Conservation (phyloP, 2,113 vertebrate genomes). For the Eidolon helvum region DNA sequence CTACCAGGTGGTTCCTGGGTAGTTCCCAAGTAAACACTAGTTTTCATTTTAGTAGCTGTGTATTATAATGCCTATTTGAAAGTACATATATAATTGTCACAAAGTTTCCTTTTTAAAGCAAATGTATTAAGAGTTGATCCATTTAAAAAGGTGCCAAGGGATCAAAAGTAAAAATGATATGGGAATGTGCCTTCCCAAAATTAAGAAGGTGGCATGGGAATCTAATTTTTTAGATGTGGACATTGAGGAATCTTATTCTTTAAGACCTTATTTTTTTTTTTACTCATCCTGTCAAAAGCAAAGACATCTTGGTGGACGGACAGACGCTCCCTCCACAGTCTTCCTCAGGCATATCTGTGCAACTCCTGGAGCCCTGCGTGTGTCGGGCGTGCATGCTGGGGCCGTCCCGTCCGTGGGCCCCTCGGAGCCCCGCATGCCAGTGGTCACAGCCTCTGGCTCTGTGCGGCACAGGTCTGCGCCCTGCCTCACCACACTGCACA, state of each 20-base stretch:
- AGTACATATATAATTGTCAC: neutral
- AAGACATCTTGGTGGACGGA: neutral
- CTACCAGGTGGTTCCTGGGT: neutral
- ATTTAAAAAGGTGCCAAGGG: conserved; percentile 1
- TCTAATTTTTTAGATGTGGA: neutral
- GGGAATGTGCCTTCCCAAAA: neutral
- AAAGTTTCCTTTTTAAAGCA: neutral
- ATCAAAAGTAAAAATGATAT: neutral
- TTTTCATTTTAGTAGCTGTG: neutral
- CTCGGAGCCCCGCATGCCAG: neutral
- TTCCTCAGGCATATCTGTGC: neutral
- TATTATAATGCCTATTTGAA: neutral
- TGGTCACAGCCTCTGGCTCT: neutral
- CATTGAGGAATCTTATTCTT: neutral
- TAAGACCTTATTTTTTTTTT: neutral
- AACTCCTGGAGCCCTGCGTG: neutral
- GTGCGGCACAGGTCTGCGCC: rapidly evolving
- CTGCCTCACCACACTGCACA: neutral
- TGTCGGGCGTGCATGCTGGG: no score
- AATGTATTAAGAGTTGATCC: neutral
- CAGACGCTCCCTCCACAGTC: rapidly evolving
- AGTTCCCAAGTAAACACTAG: neutral
- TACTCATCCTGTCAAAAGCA: neutral
- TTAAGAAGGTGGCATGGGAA: neutral
- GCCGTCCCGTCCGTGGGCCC: neutral